These are phyloP conservation scores for Acropora yongei DNA, from an alignment of 64 coral and sea anemone genomes.

Conservation along the genomic window DNA sequence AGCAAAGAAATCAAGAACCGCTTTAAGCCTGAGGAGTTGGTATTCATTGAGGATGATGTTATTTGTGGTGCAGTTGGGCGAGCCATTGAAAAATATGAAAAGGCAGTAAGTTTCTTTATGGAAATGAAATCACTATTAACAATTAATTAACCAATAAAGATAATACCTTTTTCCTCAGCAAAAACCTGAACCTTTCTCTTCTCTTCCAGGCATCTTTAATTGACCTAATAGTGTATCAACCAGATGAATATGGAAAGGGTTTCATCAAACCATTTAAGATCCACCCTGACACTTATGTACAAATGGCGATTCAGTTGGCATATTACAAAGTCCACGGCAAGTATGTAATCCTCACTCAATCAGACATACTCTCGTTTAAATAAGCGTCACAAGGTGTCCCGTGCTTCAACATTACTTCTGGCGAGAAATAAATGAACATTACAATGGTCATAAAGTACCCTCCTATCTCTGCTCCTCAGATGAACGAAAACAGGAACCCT, in stretches of 20 bases:
- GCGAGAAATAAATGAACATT: no score
- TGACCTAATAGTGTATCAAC: neutral
- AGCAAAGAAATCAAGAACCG: slow-evolving; percentile 49
- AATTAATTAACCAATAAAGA: no score
- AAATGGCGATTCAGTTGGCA: slow-evolving; percentile 87
- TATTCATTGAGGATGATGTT: slow-evolving; percentile 66
- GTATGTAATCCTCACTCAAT: slow-evolving; percentile 37
- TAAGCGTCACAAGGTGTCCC: no score
- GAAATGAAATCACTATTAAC: neutral
- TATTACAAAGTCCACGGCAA: slow-evolving; percentile 84
- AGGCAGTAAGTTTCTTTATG: slow-evolving; percentile 45
- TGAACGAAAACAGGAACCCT: no score
- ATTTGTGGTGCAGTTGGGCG: slow-evolving; percentile 45
- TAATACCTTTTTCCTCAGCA: no score
- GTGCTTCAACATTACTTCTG: no score
- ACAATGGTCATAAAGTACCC: no score
- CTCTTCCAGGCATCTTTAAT: slow-evolving; percentile 58
- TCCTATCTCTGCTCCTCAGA: no score
- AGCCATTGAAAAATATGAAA: slow-evolving; percentile 68
- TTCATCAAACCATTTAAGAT: slow-evolving; percentile 74
- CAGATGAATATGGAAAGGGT: slow-evolving; percentile 78
- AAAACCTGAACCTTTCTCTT: no score
- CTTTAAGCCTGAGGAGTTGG: slow-evolving; percentile 72
- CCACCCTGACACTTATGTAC: slow-evolving; percentile 93
- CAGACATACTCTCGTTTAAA: no score